Evolutionary conservation across 2,797 vertebrate species (phyloP).

Genomic region (Rhabdophis nuchalis): DNA sequence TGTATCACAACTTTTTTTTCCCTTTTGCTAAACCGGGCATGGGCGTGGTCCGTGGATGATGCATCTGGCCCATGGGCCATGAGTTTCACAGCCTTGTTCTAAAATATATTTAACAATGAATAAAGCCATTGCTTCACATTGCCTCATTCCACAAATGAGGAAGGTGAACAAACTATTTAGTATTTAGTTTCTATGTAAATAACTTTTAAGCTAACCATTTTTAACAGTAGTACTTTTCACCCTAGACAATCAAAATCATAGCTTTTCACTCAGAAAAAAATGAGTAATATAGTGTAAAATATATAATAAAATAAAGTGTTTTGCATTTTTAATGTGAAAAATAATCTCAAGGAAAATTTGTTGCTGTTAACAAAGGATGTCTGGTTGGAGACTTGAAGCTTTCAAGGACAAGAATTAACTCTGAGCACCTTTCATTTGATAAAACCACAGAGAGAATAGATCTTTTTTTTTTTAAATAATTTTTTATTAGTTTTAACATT

Average conservation of each 20-base stretch:
- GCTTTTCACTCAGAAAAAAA: slow-evolving; percentile 7
- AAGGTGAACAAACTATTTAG: background rate
- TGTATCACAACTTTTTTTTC: too few species aligned
- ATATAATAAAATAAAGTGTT: slow-evolving; percentile 43
- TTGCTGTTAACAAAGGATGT: background rate
- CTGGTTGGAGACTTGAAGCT: background rate
- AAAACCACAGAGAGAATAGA: background rate
- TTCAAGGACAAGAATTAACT: background rate
- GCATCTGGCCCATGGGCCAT: too few species aligned
- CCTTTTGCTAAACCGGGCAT: too few species aligned
- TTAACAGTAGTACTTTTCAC: slow-evolving; percentile 40
- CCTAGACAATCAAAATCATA: slow-evolving; percentile 46
- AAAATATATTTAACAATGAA: background rate
- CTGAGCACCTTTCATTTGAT: background rate
- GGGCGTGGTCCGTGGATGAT: too few species aligned
- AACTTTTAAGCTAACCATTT: background rate
- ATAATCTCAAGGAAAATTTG: slow-evolving; percentile 25
- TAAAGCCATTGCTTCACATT: background rate
- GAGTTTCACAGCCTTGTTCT: background rate
- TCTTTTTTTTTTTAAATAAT: too few species aligned
- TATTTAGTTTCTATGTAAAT: background rate
- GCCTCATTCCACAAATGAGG: background rate
- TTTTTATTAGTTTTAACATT: too few species aligned
- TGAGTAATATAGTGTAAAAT: slow-evolving; percentile 8
- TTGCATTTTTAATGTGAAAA: slow-evolving; percentile 47